Percentiles rank a stretch among this genome's conserved stretches.
These are phyloP conservation scores for Cardinalis cardinalis DNA, from an alignment of 2,113 vertebrate genomes.

Conservation along the genomic window DNA sequence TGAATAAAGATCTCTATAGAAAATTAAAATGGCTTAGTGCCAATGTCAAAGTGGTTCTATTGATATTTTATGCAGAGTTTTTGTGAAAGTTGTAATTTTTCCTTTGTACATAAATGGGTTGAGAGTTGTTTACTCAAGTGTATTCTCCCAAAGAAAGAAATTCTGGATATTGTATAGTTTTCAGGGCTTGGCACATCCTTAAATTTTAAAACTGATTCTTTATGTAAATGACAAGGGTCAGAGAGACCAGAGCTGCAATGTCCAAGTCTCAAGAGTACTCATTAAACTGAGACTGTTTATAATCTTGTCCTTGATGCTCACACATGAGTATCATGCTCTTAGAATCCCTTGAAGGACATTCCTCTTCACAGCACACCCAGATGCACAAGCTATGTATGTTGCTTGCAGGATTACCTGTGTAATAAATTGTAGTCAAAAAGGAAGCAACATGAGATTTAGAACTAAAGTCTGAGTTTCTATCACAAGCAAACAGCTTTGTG, in stretches of 20 bases:
- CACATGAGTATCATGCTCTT: fast-evolving
- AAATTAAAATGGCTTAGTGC: constrained; percentile 13
- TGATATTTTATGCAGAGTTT: neutral
- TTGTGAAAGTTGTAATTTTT: constrained; percentile 6
- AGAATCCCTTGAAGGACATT: neutral
- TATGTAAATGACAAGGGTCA: neutral
- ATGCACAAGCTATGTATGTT: neutral
- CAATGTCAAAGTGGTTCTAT: neutral
- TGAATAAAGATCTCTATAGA: neutral
- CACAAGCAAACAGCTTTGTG: neutral
- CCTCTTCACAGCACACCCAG: neutral
- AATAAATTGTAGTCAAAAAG: neutral
- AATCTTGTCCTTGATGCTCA: neutral
- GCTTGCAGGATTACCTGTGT: neutral
- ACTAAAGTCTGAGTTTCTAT: neutral
- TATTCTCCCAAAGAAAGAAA: neutral
- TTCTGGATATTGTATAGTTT: neutral
- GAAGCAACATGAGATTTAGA: neutral
- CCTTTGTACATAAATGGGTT: neutral
- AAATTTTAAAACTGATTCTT: neutral
- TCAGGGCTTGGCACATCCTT: neutral
- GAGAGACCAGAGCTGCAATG: neutral
- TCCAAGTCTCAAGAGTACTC: constrained; percentile 25
- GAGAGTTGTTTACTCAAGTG: neutral
- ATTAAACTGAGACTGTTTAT: constrained; percentile 40